Conservation (phyloP, 1,140 invertebrate genomes). For the Drosophila dunni region DNA sequence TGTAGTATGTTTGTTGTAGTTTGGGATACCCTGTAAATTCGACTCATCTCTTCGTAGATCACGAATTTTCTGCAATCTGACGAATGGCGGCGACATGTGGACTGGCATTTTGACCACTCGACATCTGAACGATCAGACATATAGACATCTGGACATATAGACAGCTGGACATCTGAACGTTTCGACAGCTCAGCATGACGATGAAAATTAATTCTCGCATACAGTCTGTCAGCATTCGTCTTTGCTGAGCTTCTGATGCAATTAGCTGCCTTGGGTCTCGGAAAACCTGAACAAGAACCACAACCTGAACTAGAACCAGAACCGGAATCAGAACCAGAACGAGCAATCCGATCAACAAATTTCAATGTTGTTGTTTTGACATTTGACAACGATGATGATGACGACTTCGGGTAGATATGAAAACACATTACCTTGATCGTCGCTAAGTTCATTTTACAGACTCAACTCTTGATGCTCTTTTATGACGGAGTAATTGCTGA, state of each 20-base stretch:
- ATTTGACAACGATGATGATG: constrained; percentile 41
- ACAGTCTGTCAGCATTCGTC: constrained; percentile 47
- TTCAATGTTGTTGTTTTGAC: constrained; percentile 66
- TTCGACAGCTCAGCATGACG: constrained; percentile 42
- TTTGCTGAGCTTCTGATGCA: constrained; percentile 53
- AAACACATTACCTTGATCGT: constrained; percentile 66
- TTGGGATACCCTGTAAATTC: too few species aligned
- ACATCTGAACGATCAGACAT: constrained; percentile 7
- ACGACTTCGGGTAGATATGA: constrained; percentile 21
- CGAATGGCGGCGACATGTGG: constrained; percentile 29
- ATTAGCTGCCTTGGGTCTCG: constrained; percentile 59
- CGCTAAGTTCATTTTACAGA: constrained; percentile 58
- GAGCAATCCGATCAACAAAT: constrained; percentile 24
- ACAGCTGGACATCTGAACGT: constrained; percentile 9
- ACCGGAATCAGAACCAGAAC: constrained; percentile 58
- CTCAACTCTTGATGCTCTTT: constrained; percentile 9
- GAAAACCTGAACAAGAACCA: constrained; percentile 47
- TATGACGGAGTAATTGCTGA: constrained; percentile 49
- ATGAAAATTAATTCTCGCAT: constrained; percentile 48
- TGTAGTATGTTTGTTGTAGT: too few species aligned
- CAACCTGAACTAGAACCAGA: too few species aligned
- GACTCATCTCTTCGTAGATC: neutral
- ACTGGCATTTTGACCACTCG: constrained; percentile 48
- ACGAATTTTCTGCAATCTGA: constrained; percentile 9
- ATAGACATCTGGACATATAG: neutral